Evolutionary conservation across 2,888 invertebrate genomes (phyloP), one percentile per base, ranked within the genome.

Genomic region (Tineola bisselliella): DNA sequence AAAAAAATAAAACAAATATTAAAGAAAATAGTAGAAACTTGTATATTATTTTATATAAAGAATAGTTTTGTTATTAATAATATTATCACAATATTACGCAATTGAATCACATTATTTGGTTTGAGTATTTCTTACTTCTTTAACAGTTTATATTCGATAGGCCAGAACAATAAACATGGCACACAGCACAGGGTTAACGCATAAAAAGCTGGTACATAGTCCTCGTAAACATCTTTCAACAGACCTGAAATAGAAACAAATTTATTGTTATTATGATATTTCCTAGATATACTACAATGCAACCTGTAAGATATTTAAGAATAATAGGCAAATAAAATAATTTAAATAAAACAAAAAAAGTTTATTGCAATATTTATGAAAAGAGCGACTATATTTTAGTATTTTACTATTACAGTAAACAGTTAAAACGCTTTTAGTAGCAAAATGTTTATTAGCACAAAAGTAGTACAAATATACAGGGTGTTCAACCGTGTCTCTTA

Each of bases 181-280:
- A 76, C 52, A 43, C 84, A 86, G 64, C 84, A 84, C 0, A 67
- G 44, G 0, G 74, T 68, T 25, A 87, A 63, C 0, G 76, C 80
- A 66, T 84, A 84, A 65, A 87, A 84, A 0, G 83, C 78, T 13
- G 83, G 83, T 0, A 73, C 66, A 63, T 79, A 87, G 61, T 84
- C 83, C 44, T 70, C 65, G 60, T 77, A 79, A 0, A 73, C 61
- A 61, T 87, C 86, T 63, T 79, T 84, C 19, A 86, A 62, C 12
- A 78, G 56, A 38, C 86, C 86, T 86, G 76, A 8, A 78, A 77
- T 44, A 62, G 63, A 59, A 25, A 25, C 2, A 4, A 25, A 4
- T 25, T 25, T 25, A 25, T 25, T 25, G 2, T 6, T 25, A 25
- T 25, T 25, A 25, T 4, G 25, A 25, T 25, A 4, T 25, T 25